These are phyloP conservation scores for Leptodactylus fallax DNA, from an alignment of 2,797 vertebrate genomes.

Conservation along the genomic window DNA sequence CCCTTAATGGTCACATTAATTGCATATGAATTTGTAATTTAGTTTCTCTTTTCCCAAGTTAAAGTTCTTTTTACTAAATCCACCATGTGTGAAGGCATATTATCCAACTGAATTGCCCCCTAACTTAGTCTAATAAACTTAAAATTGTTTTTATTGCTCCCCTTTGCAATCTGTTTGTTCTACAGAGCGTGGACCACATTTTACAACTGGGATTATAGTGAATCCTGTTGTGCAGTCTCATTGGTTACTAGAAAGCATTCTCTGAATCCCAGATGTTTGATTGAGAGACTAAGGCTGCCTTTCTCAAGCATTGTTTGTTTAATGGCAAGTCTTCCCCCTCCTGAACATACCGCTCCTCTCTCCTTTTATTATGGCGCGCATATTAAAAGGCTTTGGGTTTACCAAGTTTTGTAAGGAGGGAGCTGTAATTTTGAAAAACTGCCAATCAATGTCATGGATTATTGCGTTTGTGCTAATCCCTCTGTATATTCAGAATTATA, in stretches of 20 bases:
- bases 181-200: slow-evolving; percentile 53
- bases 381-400: slow-evolving; percentile 60
- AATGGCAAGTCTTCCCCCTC: slow-evolving; percentile 42
- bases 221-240: slow-evolving; percentile 57
- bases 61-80: slow-evolving; percentile 44
- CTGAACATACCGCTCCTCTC: slow-evolving; percentile 4
- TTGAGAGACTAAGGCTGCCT: slow-evolving; percentile 44
- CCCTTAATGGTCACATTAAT: slow-evolving; percentile 38
- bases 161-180: slow-evolving; percentile 43
- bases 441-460: background rate
- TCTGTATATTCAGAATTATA: slow-evolving; percentile 44
- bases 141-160: slow-evolving; percentile 54
- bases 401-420: slow-evolving; percentile 59
- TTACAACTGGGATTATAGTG: slow-evolving; percentile 62
- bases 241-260: slow-evolving; percentile 62
- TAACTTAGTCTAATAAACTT: slow-evolving; percentile 57
- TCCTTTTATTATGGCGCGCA: slow-evolving; percentile 19
- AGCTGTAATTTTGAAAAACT: slow-evolving; percentile 56
- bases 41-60: slow-evolving; percentile 25
- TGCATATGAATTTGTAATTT: slow-evolving; percentile 52
- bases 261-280: slow-evolving; percentile 60
- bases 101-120: slow-evolving; percentile 61
- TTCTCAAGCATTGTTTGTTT: slow-evolving; percentile 52
- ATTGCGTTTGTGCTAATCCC: slow-evolving; percentile 51
- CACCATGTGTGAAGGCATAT: slow-evolving; percentile 59